Evolutionary conservation across 2,888 invertebrate species (phyloP).

Genomic region (Parnassius orleans): DNA sequence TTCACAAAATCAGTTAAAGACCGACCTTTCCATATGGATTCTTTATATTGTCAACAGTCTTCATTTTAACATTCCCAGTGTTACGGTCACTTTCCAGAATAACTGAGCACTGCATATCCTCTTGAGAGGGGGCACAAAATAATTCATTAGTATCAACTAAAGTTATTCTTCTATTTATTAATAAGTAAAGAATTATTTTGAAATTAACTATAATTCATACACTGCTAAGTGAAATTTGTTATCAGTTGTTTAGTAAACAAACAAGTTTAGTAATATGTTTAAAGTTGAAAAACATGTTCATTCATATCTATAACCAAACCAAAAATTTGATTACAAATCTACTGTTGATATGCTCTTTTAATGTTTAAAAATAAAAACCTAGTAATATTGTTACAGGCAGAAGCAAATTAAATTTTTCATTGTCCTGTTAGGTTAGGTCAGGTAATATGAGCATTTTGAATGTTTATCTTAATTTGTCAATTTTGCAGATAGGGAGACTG

Average conservation of each 20-base stretch:
- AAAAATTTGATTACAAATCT: slow-evolving; percentile 16
- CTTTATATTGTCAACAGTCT: slow-evolving; percentile 72
- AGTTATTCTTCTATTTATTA: slow-evolving; percentile 19
- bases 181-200: slow-evolving; percentile 16
- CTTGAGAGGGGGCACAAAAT: slow-evolving; percentile 64
- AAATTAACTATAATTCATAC: slow-evolving; percentile 15
- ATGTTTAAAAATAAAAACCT: slow-evolving; percentile 9
- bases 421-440: too few relatives aligned
- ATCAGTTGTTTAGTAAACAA: slow-evolving; percentile 25
- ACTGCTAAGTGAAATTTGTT: slow-evolving; percentile 13
- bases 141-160: slow-evolving; percentile 37
- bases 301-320: slow-evolving; percentile 22
- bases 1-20: slow-evolving; percentile 41
- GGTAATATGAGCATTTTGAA: too few relatives aligned
- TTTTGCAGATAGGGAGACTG: too few relatives aligned
- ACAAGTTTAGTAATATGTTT: slow-evolving; percentile 19
- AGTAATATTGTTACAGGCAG: too few relatives aligned
- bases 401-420: too few relatives aligned
- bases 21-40: slow-evolving; percentile 75
- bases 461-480: too few relatives aligned
- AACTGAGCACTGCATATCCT: slow-evolving; percentile 76
- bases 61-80: slow-evolving; percentile 71
- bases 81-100: slow-evolving; percentile 67
- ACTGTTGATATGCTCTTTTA: slow-evolving; percentile 3
- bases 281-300: slow-evolving; percentile 15